These are phyloP conservation scores for Lynx canadensis DNA, from an alignment of 2,113 vertebrate genomes.

Conservation along the genomic window DNA sequence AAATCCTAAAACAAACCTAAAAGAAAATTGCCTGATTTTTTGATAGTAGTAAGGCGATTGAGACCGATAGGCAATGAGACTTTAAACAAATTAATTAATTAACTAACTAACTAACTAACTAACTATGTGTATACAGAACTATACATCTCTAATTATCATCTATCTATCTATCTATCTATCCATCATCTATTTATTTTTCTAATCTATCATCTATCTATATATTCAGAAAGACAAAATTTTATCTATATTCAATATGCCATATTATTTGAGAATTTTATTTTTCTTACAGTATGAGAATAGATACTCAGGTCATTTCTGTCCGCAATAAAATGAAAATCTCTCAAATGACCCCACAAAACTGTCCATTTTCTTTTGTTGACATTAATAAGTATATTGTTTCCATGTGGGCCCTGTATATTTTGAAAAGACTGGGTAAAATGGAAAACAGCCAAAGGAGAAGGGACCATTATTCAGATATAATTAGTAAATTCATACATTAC, in stretches of 20 bases:
- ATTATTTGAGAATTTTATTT: not conserved
- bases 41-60: not conserved
- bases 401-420: not conserved
- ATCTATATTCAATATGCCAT: not conserved
- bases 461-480: not conserved
- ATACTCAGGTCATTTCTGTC: not conserved
- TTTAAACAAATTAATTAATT: not conserved
- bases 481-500: not conserved
- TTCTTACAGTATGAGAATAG: not conserved
- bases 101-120: not conserved
- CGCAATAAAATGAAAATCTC: conserved; percentile 7
- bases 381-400: not conserved
- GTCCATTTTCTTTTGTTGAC: not conserved
- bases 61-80: not conserved
- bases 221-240: not conserved
- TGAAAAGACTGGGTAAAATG: not conserved
- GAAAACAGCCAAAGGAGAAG: not conserved
- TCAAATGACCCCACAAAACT: not conserved
- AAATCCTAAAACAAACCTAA: conserved; percentile 25
- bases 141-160: too few relatives aligned
- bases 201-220: not conserved
- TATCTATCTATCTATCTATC: not conserved
- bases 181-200: not conserved
- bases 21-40: not conserved
- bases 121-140: not conserved